Evolutionary conservation across 2,888 invertebrate genomes (phyloP), one percentile per base, ranked within the genome.

Genomic region (Autographa gamma): DNA sequence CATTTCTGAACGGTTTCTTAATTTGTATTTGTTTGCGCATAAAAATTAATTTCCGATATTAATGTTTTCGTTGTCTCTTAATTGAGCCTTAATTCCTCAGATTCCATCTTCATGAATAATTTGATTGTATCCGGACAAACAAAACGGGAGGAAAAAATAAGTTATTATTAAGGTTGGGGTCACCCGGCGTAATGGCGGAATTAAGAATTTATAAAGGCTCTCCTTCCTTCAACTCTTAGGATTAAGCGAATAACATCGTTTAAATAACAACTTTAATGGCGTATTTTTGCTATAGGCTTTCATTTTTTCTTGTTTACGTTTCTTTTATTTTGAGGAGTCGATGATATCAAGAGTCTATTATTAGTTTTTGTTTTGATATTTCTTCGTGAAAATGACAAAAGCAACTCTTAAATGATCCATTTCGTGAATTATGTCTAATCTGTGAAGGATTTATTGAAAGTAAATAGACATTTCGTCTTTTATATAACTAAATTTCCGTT

Each of bases 181-280:
- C 66, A 54, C 43, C 34, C 25, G 34, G 18, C 60, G 6, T 72
- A 70, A 66, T 76, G 31, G n/a, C 31, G 19, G 60, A 71, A 65
- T 77, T 73, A 73, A 73, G 63, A 66, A 78, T 81, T 66, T 69
- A 75, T 73, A 60, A 75, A 66, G 18, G 38, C 71, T 65, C 62
- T 34, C 54, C 43, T 69, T 60, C 13, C 58, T 60, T 32, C 58
- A 71, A 79, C 73, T 65, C 66, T 63, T 69, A 34, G 74, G 76
- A 66, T 75, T 65, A 69, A 71, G 60, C 41, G 60, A 62, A 75
- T 81, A 69, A 81, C 63, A 66, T 52, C 60, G 69, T 69, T 74
- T 62, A 60, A 78, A 81, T 69, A 71, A 68, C 66, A 70, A 70
- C 64, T 81, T 73, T 61, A 41, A 78, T 59, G 60, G 56, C 52